Conservation (phyloP, 2,113 vertebrate species). For the Labeo catla region DNA sequence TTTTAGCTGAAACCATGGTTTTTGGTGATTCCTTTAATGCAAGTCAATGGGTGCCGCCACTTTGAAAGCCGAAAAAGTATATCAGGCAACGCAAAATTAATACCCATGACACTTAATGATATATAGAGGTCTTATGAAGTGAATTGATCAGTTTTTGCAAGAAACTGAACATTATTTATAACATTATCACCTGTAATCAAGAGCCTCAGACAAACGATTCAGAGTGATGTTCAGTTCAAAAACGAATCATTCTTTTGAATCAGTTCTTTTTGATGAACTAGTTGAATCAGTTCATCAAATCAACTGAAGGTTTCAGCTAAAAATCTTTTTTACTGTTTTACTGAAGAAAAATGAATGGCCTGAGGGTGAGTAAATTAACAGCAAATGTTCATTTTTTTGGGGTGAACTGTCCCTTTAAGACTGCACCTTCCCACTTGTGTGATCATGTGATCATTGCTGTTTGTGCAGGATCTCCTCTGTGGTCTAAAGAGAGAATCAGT, state of each 20-base stretch:
- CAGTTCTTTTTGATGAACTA: no score
- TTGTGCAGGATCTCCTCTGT: conserved; percentile 89
- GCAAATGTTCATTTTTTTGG: no score
- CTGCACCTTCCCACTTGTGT: background rate
- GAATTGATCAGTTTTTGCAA: no score
- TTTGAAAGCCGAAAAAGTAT: background rate
- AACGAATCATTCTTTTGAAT: no score
- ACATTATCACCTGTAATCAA: no score
- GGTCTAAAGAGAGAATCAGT: conserved; percentile 93
- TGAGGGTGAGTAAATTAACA: background rate
- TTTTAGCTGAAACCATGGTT: background rate
- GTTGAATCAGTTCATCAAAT: background rate
- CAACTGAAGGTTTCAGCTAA: no score
- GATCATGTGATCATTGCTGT: background rate
- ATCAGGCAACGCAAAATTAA: background rate
- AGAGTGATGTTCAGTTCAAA: no score
- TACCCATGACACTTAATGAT: no score
- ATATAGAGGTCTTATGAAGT: no score
- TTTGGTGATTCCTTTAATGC: background rate
- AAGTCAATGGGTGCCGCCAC: no score
- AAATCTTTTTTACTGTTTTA: background rate
- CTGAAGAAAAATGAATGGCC: background rate
- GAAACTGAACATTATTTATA: no score
- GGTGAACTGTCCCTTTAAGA: background rate
- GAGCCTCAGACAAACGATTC: no score